Percentiles rank a stretch among this genome's conserved stretches.
These are phyloP conservation scores for Anarhynchus alexandrinus DNA, from an alignment of 2,113 vertebrate species.

Conservation along the genomic window DNA sequence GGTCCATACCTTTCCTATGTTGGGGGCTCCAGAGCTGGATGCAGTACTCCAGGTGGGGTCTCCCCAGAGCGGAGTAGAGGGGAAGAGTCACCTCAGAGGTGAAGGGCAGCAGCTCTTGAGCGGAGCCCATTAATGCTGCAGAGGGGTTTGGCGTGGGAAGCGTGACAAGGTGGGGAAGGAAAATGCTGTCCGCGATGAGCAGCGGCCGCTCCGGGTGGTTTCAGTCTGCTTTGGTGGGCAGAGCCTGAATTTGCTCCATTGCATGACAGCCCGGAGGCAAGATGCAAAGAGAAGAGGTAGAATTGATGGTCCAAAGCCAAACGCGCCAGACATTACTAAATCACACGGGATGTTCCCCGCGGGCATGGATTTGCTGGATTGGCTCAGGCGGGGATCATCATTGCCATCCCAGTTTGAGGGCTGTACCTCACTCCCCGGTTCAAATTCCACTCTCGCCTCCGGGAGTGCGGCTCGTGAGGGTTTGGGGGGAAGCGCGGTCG, in stretches of 20 bases:
- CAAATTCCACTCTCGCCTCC: accelerated
- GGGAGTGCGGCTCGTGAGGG: accelerated
- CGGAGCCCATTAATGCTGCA: accelerated
- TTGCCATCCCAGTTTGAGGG: background rate
- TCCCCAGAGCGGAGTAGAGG: too few species aligned
- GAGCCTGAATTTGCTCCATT: background rate
- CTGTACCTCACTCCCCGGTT: accelerated
- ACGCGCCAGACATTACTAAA: accelerated
- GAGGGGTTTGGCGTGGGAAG: accelerated
- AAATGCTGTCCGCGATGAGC: background rate
- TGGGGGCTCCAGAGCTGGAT: too few species aligned
- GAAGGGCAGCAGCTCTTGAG: background rate
- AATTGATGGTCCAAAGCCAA: background rate
- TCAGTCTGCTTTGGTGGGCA: background rate
- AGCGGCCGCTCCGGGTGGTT: background rate
- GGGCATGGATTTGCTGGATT: background rate
- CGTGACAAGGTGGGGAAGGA: background rate
- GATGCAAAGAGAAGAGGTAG: background rate
- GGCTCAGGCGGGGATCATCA: accelerated
- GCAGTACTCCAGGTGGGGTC: too few species aligned
- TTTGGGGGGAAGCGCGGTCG: accelerated
- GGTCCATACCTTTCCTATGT: too few species aligned
- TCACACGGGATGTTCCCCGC: background rate
- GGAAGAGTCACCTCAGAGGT: too few species aligned
- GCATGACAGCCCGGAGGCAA: accelerated